These are phyloP conservation scores for Catharus ustulatus DNA, from an alignment of 2,797 vertebrate genomes.

Conservation along the genomic window DNA sequence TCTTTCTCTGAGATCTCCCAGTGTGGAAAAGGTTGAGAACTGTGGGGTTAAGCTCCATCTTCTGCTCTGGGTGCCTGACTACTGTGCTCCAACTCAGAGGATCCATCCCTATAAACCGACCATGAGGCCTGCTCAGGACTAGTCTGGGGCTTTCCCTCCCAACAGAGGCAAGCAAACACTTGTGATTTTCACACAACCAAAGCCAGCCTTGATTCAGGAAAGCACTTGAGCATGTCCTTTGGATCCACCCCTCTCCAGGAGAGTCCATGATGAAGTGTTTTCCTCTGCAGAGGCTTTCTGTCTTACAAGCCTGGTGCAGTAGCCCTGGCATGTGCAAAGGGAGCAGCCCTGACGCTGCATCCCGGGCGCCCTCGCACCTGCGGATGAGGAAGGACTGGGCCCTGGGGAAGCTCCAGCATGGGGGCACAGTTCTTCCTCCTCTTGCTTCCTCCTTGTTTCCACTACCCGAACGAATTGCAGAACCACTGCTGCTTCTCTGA, in stretches of 20 bases:
- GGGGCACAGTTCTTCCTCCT: constrained; percentile 37
- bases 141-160: constrained; percentile 46
- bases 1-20: constrained; percentile 66
- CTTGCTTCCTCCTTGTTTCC: constrained; percentile 43
- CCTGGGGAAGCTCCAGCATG: constrained; percentile 22
- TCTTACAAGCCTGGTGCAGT: not conserved
- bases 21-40: constrained; percentile 60
- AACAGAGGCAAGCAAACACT: constrained; percentile 60
- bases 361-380: not conserved
- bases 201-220: constrained; percentile 44
- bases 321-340: constrained; percentile 53
- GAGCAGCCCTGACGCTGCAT: not conserved
- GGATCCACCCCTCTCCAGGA: constrained; percentile 16
- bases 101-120: constrained; percentile 33
- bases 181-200: constrained; percentile 52
- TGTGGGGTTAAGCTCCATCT: constrained; percentile 58
- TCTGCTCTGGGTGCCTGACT: constrained; percentile 55
- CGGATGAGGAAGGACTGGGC: not conserved
- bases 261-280: constrained; percentile 26
- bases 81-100: constrained; percentile 58
- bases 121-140: constrained; percentile 50
- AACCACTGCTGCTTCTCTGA: constrained; percentile 14
- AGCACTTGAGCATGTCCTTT: constrained; percentile 65
- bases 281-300: constrained; percentile 36
- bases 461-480: not conserved